These are phyloP conservation scores for Pollenia labialis DNA, from an alignment of 2,888 invertebrate species.

Conservation along the genomic window DNA sequence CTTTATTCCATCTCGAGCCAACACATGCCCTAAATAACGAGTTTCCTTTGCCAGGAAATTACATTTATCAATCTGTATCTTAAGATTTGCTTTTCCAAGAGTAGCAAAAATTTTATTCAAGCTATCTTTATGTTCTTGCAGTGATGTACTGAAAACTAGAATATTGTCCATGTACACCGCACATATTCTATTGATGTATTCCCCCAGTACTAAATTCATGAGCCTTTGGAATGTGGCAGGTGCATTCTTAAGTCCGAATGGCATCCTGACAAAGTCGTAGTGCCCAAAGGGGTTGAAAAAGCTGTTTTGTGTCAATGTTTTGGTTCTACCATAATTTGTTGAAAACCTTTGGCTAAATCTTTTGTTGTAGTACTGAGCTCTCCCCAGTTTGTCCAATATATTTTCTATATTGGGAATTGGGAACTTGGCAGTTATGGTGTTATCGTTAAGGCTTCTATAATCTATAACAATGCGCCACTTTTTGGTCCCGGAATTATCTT, in stretches of 20 bases:
- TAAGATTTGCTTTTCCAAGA: neutral
- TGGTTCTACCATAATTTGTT: no score
- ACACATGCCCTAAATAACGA: slow-evolving; percentile 12
- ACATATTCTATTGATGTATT: slow-evolving; percentile 33
- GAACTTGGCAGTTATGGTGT: no score
- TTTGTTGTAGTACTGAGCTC: neutral
- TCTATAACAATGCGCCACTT: no score
- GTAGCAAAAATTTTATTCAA: neutral
- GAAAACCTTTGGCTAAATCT: neutral
- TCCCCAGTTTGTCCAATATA: no score
- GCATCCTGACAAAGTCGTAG: slow-evolving; percentile 46
- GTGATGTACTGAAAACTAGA: slow-evolving; percentile 28
- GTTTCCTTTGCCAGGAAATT: slow-evolving; percentile 13
- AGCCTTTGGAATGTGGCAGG: slow-evolving; percentile 6
- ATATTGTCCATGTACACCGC: slow-evolving; percentile 40
- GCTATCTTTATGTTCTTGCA: slow-evolving; percentile 5
- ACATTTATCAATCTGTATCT: neutral
- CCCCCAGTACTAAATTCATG: neutral
- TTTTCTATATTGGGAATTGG: no score
- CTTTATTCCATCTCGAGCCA: neutral
- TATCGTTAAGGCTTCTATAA: no score
- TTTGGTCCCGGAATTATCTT: no score
- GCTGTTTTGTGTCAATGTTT: slow-evolving; percentile 28
- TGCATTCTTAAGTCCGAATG: slow-evolving; percentile 31
- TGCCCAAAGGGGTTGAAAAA: slow-evolving; percentile 39